Base-by-base conservation (phyloP, 2,888 invertebrate species). In the Epinotia demarniana region DNA sequence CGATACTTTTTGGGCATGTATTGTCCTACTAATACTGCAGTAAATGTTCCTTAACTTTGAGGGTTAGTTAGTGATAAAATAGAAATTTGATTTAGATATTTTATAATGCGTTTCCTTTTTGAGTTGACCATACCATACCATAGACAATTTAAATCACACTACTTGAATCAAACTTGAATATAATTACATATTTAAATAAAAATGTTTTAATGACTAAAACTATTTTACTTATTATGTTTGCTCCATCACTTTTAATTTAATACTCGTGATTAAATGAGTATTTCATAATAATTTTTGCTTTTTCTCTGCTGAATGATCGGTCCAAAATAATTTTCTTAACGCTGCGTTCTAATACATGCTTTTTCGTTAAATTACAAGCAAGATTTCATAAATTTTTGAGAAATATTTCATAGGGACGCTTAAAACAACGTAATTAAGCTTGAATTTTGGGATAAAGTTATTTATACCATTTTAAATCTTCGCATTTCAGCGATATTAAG, bases 1-100 rank as follows among this genome's bases (percentile, higher is more conserved):
- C 88, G 91, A 75, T 84, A 81, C 66, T 91, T 86, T 79, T 84
- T 94, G 73, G 93, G 93, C 12, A 88, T 91, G 87, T 94, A 94
- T 80, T 89, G 91, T 79, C 93, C 93, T 3, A 91, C 92, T 9
- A 92, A 87, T 78, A 89, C 91, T 55, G 91, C 91, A 76, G 84
- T 81, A 77, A 75, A 82, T 68, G 46, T 74, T 63, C 49, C 33
- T 4, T 75, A 13, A 27, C 23, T 58, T 58, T 13, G 58, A 23
- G 19, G 6, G 13, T 23, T 58, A 27, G 0, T 13, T 27, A 23
- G 4, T 23, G n/a, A 12, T 27, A 13, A 64, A 16, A 23, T 49
- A 11, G 16, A n/a, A 49, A n/a, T n/a, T 53, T 33, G 1, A 63
- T 63, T 64, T 23, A 27, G n/a, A 49, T 46, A 53, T 53, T 66